A percentile compares a stretch with the other conserved stretches of the same genome.
These are phyloP conservation scores for Brachypalpus laphriformis DNA, from an alignment of 2,888 invertebrate genomes.

Conservation along the genomic window DNA sequence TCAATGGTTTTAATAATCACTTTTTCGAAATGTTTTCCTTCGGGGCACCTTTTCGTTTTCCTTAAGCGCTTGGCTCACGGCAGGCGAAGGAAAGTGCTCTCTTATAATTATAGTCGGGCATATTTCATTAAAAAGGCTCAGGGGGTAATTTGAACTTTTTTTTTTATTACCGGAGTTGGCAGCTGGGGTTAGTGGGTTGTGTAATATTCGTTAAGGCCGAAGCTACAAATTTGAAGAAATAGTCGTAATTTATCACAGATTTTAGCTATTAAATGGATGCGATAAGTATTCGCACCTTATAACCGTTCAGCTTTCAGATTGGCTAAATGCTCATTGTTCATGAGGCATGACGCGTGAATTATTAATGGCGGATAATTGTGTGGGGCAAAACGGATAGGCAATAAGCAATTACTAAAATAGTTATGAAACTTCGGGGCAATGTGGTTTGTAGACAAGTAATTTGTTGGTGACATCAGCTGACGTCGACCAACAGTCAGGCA, in stretches of 20 bases:
- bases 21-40: constrained; percentile 40
- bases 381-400: too few relatives aligned
- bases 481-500: too few relatives aligned
- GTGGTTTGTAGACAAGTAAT: too few relatives aligned
- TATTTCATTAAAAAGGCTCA: constrained; percentile 48
- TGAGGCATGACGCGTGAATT: not conserved
- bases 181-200: constrained; percentile 28
- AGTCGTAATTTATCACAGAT: constrained; percentile 14
- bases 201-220: constrained; percentile 1
- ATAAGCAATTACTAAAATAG: too few relatives aligned
- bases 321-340: not conserved
- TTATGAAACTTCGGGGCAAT: too few relatives aligned
- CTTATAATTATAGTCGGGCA: constrained; percentile 47
- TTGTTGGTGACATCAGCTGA: too few relatives aligned
- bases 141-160: constrained; percentile 45
- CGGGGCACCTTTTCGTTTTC: constrained; percentile 4
- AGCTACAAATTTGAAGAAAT: constrained; percentile 11
- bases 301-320: not conserved
- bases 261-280: not conserved
- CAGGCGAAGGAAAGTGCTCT: constrained; percentile 23
- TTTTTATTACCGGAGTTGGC: constrained; percentile 18
- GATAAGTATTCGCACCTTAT: constrained; percentile 18
- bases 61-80: constrained; percentile 36
- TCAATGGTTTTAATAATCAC: constrained; percentile 31
- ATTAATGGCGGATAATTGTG: too few relatives aligned